A percentile compares a stretch with the other conserved stretches of the same genome.
Conservation (phyloP, 2,888 invertebrate species). For the Hypercompe scribonia region DNA sequence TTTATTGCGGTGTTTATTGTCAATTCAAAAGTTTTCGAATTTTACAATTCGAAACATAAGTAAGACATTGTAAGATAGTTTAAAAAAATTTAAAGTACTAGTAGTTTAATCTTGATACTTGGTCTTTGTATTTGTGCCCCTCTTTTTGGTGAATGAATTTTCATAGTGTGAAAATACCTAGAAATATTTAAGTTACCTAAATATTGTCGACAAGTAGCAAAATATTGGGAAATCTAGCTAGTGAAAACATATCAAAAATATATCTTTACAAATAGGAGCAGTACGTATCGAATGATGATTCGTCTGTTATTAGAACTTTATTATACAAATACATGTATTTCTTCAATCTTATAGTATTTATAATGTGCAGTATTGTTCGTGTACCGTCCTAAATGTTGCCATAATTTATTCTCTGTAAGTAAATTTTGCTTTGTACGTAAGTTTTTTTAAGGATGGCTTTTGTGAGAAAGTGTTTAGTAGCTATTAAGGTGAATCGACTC, state of each 20-base stretch:
- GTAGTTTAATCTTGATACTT: neutral
- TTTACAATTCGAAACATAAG: neutral
- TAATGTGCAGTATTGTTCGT: constrained; percentile 40
- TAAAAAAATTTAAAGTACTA: neutral
- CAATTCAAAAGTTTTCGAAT: neutral
- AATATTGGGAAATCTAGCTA: neutral
- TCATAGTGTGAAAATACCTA: neutral
- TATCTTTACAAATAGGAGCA: neutral
- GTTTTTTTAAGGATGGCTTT: neutral
- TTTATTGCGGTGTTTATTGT: neutral
- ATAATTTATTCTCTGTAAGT: constrained; percentile 28
- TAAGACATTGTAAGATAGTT: neutral
- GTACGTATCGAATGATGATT: neutral
- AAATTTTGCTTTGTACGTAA: neutral
- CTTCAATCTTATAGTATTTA: constrained; percentile 20
- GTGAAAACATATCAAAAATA: neutral
- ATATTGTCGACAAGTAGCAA: neutral
- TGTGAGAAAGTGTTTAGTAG: neutral
- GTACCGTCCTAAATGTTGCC: constrained; percentile 49
- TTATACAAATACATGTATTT: neutral
- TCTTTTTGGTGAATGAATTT: neutral
- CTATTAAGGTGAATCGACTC: neutral
- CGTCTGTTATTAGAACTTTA: neutral
- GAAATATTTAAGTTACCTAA: neutral
- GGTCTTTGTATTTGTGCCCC: neutral